phyloP scores from a whole-genome alignment of 35 echinoderm and acorn worm species.

The Amphiura filiformis region DNA sequence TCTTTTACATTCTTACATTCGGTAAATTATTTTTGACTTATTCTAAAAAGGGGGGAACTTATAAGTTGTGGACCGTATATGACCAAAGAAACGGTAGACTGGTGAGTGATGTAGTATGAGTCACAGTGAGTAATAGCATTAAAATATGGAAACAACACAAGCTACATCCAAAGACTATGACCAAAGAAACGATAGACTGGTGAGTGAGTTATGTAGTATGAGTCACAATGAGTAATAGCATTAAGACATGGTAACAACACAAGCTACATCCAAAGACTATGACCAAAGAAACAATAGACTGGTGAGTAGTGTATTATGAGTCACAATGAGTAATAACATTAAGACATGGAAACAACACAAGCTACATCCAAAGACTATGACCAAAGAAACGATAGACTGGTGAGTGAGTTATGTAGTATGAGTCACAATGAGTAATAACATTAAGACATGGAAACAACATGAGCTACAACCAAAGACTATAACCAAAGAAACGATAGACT shows the following conservation, averaged over 20 bases:
- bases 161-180: background rate
- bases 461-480: constrained; percentile 72
- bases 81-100: constrained; percentile 77
- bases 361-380: constrained; percentile 78
- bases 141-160: background rate
- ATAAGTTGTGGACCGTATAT: background rate
- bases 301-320: constrained; percentile 71
- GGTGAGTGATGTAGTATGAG: constrained; percentile 68
- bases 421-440: constrained; percentile 66
- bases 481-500: too few species aligned
- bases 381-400: constrained; percentile 80
- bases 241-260: constrained; percentile 81
- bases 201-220: too few species aligned
- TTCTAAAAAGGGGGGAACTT: too few species aligned
- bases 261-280: constrained; percentile 72
- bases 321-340: constrained; percentile 69
- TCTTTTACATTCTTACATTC: too few species aligned
- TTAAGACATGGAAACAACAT: constrained; percentile 83
- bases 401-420: constrained; percentile 64
- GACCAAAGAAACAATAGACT: constrained; percentile 76
- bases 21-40: too few species aligned
- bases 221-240: constrained; percentile 68
- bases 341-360: constrained; percentile 79
- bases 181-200: background rate
- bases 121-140: constrained; percentile 40